Evolutionary conservation across 2,888 invertebrate species (phyloP).

Genomic region (Stenchaetothrips biformis): DNA sequence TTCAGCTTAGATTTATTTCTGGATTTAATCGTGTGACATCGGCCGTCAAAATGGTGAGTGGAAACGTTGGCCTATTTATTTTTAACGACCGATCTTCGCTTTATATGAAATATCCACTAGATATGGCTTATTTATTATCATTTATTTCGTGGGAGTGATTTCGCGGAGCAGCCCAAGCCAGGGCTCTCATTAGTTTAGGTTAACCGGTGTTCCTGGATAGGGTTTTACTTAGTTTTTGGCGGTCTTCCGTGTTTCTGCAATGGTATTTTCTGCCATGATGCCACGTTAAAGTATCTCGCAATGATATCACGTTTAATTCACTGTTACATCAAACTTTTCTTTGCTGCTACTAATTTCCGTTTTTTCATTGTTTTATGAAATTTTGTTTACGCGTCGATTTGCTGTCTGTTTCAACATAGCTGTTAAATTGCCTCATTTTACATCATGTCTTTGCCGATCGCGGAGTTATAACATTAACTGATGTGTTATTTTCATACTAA

Average conservation of each 20-base stretch:
- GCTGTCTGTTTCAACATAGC: neutral
- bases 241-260: too few species aligned
- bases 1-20: neutral
- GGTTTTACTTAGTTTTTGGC: neutral
- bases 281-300: too few species aligned
- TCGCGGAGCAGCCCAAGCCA: neutral
- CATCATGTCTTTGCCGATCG: neutral
- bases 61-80: neutral
- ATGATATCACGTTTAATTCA: too few species aligned
- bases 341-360: too few species aligned
- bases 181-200: neutral
- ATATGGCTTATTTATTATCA: too few species aligned
- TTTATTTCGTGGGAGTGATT: too few species aligned
- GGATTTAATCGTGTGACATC: conserved; percentile 3
- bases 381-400: neutral
- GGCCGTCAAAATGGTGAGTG: conserved; percentile 2
- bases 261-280: too few species aligned
- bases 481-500: neutral
- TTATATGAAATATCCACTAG: too few species aligned
- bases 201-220: neutral
- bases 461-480: neutral
- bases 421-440: neutral
- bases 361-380: neutral
- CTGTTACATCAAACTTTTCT: too few species aligned
- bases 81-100: too few species aligned